phyloP scores from a whole-genome alignment of 2,888 invertebrate genomes.

The Athripsodes cinereus region DNA sequence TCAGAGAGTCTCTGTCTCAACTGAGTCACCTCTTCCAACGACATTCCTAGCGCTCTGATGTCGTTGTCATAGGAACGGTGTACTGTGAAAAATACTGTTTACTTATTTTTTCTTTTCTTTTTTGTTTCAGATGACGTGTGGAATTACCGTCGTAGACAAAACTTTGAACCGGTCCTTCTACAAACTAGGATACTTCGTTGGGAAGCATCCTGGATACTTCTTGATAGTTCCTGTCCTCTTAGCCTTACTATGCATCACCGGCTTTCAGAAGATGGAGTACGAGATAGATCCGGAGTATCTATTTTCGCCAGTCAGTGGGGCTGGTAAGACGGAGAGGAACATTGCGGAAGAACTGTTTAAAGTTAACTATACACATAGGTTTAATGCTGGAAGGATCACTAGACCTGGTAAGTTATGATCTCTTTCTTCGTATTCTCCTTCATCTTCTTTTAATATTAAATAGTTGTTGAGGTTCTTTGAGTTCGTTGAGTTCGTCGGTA shows the following conservation, averaged over 20 bases:
- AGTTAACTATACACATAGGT: conserved; percentile 80
- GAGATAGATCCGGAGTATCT: conserved; percentile 92
- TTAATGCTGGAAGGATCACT: conserved; percentile 82
- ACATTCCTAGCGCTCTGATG: too few species aligned
- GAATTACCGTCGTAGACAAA: conserved; percentile 71
- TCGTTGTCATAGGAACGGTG: too few species aligned
- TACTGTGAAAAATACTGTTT: too few species aligned
- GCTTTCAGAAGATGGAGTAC: conserved; percentile 79
- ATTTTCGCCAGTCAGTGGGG: conserved; percentile 83
- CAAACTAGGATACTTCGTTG: conserved; percentile 72
- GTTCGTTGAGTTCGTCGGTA: too few species aligned
- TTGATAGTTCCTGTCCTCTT: conserved; percentile 80
- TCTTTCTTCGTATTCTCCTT: too few species aligned
- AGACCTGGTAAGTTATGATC: conserved; percentile 76
- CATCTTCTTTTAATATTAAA: too few species aligned
- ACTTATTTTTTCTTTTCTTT: background rate
- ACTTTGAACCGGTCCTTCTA: conserved; percentile 74
- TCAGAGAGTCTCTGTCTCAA: too few species aligned
- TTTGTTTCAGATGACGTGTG: conserved; percentile 61
- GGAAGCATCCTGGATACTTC: conserved; percentile 81
- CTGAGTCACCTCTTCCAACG: too few species aligned
- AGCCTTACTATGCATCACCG: conserved; percentile 76
- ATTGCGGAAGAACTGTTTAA: conserved; percentile 80
- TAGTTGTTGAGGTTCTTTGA: too few species aligned
- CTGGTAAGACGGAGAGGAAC: conserved; percentile 74